Evolutionary conservation across 1,140 invertebrate genomes (phyloP), one percentile per base, ranked within the genome.

Genomic region (Penaeus vannamei): DNA sequence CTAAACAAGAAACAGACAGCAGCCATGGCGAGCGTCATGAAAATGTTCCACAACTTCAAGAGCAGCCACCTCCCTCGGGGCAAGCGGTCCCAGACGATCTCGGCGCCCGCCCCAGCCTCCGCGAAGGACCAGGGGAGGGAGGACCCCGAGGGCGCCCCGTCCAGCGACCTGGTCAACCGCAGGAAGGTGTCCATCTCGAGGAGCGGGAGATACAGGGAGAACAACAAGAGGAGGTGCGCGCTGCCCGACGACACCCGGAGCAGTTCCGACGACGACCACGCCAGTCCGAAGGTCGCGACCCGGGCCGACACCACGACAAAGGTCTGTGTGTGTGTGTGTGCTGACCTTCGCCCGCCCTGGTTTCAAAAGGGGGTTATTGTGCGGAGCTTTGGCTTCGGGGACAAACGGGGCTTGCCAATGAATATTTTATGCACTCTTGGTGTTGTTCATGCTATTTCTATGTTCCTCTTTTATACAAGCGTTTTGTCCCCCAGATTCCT

Each of bases 141-240:
- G 72, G 72, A 86, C 64, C 19, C 64, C 66, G 84, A 79, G 17
- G 69, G 53, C n/a, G 46, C 26, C 46, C 19, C 32, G 20, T n/a
- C 69, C n/a, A 86, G 26, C 59, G 84, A 86, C 46, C 69, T 86
- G 26, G 22, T 86, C 12, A 59, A 77, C 84, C 66, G 84, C 53
- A 66, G 84, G 53, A 86, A 69, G 59, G 84, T 86, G 69, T 86
- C 84, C 84, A 86, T 86, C 26, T 86, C 84, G 36, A 86, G 79
- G 72, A 86, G 84, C 26, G 84, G 84, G 23, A 42, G 84, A 1
- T 86, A 86, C 32, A 86, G 53, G 84, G 84, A 86, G 46, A 86
- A 86, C 29, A 53, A 86, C 84, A 86, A 86, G 84, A 86, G n/a
- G 72, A 59, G 84, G 26, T 29, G 66, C n/a, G 72, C 84, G 2